A percentile compares a stretch with the other conserved stretches of the same genome.
These are phyloP conservation scores for Amphimedon queenslandica DNA, from an alignment of 37 sponge, comb jelly and placozoan genomes.

Conservation along the genomic window DNA sequence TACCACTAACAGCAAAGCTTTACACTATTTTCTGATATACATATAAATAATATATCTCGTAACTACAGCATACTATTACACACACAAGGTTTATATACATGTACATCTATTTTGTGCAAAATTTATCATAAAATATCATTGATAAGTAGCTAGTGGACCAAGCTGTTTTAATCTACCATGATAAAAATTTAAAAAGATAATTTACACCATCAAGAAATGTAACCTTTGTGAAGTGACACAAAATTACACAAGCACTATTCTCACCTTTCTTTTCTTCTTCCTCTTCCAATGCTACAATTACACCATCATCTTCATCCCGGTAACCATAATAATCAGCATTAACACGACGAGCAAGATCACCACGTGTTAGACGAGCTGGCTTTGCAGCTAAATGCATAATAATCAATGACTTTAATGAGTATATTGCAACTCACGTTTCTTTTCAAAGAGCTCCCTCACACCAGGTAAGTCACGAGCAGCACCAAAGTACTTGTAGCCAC, in stretches of 20 bases:
- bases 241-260: neutral
- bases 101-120: too few species aligned
- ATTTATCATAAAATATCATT: neutral
- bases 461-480: conserved; percentile 96
- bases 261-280: conserved; percentile 79
- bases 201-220: too few species aligned
- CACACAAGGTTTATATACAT: too few species aligned
- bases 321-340: conserved; percentile 99
- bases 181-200: too few species aligned
- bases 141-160: too few species aligned
- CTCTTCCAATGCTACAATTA: conserved; percentile 74
- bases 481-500: conserved; percentile 98
- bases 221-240: too few species aligned
- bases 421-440: conserved; percentile 71
- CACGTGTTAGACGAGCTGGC: conserved; percentile 71
- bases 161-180: too few species aligned
- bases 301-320: conserved; percentile 98
- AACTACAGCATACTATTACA: too few species aligned
- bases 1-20: too few species aligned
- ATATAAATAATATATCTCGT: too few species aligned
- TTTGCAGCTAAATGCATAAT: conserved; percentile 39
- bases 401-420: neutral
- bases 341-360: conserved; percentile 76
- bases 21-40: too few species aligned
- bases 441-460: conserved; percentile 92